A percentile compares a stretch with the other conserved stretches of the same genome.
Conservation (phyloP, 2,113 vertebrate genomes). For the Ondatra zibethicus region DNA sequence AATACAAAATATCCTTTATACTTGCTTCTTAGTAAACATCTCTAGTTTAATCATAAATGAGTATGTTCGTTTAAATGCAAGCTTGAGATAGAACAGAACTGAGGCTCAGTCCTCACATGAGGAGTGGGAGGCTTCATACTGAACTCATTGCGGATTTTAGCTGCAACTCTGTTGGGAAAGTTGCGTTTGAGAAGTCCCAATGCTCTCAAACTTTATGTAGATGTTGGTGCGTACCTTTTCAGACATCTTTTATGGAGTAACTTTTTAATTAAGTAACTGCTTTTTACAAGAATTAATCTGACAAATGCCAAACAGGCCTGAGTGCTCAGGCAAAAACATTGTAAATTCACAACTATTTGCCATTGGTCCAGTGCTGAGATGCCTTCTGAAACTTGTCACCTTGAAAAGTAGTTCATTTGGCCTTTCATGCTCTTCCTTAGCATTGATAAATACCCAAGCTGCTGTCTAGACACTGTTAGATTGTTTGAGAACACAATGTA, state of each 20-base stretch:
- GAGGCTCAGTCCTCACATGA: not conserved
- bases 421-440: not conserved
- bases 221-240: not conserved
- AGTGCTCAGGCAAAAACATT: not conserved
- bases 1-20: not conserved
- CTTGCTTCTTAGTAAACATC: slow-evolving; percentile 19
- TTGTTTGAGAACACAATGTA: not conserved
- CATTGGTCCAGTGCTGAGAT: not conserved
- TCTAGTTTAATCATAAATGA: not conserved
- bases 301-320: not conserved
- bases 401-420: not conserved
- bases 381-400: not conserved
- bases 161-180: not conserved
- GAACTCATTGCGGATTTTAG: slow-evolving; percentile 5
- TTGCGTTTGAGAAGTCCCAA: slow-evolving; percentile 39
- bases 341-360: not conserved
- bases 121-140: not conserved
- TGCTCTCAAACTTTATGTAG: not conserved
- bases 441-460: not conserved
- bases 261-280: slow-evolving; percentile 11
- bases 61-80: not conserved
- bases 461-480: not conserved
- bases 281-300: slow-evolving; percentile 3
- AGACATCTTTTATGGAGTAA: not conserved
- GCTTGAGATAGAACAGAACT: not conserved